Percentiles rank a stretch among this genome's conserved stretches.
These are phyloP conservation scores for Gulo gulo DNA, from an alignment of 2,113 vertebrate genomes.

Conservation along the genomic window DNA sequence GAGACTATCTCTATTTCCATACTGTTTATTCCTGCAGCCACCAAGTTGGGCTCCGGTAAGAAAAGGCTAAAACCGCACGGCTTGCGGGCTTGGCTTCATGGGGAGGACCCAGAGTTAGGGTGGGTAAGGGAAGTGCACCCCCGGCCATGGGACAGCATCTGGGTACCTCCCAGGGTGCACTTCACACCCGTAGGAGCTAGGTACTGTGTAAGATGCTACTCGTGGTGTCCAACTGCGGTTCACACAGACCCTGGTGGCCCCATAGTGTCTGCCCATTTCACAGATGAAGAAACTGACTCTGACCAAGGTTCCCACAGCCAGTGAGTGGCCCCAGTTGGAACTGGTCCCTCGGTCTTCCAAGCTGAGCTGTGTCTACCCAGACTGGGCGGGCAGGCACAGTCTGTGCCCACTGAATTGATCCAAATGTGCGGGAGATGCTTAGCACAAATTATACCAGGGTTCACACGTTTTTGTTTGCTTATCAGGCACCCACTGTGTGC, in stretches of 20 bases:
- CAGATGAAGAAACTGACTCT: neutral
- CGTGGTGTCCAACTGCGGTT: rapidly evolving
- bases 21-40: neutral
- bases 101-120: neutral
- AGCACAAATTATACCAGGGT: too few species aligned
- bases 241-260: neutral
- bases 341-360: neutral
- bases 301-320: neutral
- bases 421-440: neutral
- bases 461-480: neutral
- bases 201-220: rapidly evolving
- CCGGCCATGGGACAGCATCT: rapidly evolving
- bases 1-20: neutral
- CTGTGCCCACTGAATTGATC: neutral
- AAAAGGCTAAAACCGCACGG: neutral
- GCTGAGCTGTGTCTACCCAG: neutral
- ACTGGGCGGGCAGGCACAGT: neutral
- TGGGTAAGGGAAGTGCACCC: rapidly evolving
- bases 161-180: neutral
- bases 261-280: neutral
- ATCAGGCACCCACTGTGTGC: neutral
- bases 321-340: neutral
- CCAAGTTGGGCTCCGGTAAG: rapidly evolving
- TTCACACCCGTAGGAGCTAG: rapidly evolving
- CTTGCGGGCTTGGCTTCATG: neutral